phyloP scores from a whole-genome alignment of 2,113 vertebrate genomes.

The Petromus typicus region DNA sequence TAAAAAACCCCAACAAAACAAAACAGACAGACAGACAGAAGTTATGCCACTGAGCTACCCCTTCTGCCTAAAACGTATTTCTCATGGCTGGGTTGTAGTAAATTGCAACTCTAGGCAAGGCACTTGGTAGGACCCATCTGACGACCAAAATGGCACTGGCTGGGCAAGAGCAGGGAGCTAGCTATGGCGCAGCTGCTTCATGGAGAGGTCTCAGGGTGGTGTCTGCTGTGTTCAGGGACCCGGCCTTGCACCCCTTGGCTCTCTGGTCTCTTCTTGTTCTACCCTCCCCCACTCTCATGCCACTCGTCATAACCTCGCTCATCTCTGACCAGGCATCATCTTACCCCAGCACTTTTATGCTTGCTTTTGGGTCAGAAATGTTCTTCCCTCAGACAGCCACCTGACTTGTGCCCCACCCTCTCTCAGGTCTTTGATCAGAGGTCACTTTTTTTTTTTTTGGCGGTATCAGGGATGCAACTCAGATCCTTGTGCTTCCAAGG shows the following conservation, averaged over 20 bases:
- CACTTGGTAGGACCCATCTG: background rate
- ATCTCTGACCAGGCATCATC: background rate
- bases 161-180: background rate
- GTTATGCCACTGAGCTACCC: background rate
- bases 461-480: too few relatives aligned
- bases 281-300: background rate
- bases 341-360: background rate
- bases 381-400: background rate
- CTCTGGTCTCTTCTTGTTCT: background rate
- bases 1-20: background rate
- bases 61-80: background rate
- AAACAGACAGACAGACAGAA: background rate
- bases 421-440: background rate
- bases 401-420: background rate
- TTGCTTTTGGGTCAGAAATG: constrained; percentile 8
- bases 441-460: too few relatives aligned
- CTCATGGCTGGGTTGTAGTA: background rate
- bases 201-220: background rate
- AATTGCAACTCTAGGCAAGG: background rate
- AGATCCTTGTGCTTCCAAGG: too few relatives aligned
- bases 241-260: background rate
- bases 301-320: background rate
- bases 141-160: background rate
- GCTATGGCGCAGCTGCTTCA: background rate
- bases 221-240: background rate